Evolutionary conservation across 2,113 vertebrate species (phyloP).

Genomic region (Hippolais icterina): DNA sequence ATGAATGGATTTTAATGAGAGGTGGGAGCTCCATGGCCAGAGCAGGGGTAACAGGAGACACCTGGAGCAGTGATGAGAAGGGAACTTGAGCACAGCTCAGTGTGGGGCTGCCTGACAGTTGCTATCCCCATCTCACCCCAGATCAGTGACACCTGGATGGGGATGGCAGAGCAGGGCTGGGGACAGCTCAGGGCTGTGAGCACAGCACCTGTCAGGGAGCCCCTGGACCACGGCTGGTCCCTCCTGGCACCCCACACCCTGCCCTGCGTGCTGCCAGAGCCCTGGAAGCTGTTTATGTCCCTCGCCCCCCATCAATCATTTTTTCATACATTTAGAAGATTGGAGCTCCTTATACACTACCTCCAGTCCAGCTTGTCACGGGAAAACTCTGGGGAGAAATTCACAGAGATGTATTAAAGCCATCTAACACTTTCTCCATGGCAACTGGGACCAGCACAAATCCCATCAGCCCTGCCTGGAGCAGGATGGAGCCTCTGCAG

Average conservation of each 20-base stretch:
- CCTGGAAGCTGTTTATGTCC: neutral
- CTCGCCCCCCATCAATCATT: constrained; percentile 54
- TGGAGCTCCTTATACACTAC: constrained; percentile 60
- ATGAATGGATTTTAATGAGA: constrained; percentile 1
- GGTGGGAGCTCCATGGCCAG: neutral
- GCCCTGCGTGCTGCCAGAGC: neutral
- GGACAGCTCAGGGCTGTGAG: neutral
- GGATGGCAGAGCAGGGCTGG: neutral
- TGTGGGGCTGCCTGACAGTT: accelerated
- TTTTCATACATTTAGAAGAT: constrained; percentile 66
- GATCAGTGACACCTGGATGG: neutral
- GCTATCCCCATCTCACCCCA: neutral
- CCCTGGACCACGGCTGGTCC: accelerated
- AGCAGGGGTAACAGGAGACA: neutral
- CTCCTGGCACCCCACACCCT: accelerated
- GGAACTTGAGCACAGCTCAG: accelerated
- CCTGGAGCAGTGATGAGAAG: neutral
- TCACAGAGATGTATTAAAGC: constrained; percentile 58
- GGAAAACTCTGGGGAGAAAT: constrained; percentile 72
- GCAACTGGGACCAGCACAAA: constrained; percentile 65
- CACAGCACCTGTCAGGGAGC: neutral
- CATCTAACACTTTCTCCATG: constrained; percentile 74
- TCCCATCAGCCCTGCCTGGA: constrained; percentile 29
- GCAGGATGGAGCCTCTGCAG: neutral
- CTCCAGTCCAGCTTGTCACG: constrained; percentile 66